phyloP scores from a whole-genome alignment of 2,888 invertebrate species.

The Temnothorax ravouxi region DNA sequence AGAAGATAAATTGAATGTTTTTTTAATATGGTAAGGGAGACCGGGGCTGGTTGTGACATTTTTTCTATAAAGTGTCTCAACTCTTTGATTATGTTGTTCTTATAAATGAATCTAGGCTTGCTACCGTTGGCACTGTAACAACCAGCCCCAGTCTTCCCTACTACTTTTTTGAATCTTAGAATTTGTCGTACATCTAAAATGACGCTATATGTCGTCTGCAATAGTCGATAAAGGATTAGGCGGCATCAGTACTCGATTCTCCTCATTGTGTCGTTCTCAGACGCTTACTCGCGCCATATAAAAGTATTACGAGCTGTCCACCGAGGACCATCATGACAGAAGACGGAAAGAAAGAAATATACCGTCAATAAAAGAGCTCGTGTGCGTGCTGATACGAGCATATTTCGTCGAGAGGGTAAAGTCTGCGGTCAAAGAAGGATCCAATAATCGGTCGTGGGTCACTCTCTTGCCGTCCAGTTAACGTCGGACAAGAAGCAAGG shows the following conservation, averaged over 20 bases:
- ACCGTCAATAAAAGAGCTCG: constrained; percentile 80
- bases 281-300: constrained; percentile 61
- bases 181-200: constrained; percentile 28
- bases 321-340: constrained; percentile 57
- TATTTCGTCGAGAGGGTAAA: constrained; percentile 82
- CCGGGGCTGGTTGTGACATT: too few species aligned
- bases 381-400: constrained; percentile 84
- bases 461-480: constrained; percentile 58
- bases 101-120: too few species aligned
- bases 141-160: too few species aligned
- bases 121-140: too few species aligned
- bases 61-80: too few species aligned
- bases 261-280: constrained; percentile 66
- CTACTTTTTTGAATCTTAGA: background rate
- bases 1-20: background rate
- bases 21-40: background rate
- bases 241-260: constrained; percentile 46
- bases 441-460: constrained; percentile 78
- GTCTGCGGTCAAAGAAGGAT: constrained; percentile 81
- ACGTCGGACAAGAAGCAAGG: constrained; percentile 50
- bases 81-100: too few species aligned
- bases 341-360: constrained; percentile 64
- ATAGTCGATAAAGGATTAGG: constrained; percentile 13
- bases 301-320: constrained; percentile 71
- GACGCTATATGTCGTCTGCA: background rate